A percentile compares a stretch with the other conserved stretches of the same genome.
These are phyloP conservation scores for Eulemur mongoz DNA, from an alignment of 2,797 vertebrate species.

Conservation along the genomic window DNA sequence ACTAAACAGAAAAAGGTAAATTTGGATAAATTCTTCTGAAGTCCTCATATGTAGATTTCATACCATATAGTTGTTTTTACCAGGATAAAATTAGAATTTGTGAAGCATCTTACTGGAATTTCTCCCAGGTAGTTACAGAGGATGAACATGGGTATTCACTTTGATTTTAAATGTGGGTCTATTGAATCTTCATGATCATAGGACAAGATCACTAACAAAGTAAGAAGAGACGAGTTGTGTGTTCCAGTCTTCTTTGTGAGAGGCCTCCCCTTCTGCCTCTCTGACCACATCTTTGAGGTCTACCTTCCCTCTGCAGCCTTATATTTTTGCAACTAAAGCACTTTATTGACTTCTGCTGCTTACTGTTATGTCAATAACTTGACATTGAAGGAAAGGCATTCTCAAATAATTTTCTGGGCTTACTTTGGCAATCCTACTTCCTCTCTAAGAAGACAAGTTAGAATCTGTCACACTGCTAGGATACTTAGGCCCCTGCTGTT, in stretches of 20 bases:
- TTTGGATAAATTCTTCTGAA: neutral
- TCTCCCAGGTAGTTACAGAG: neutral
- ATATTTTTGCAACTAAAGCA: neutral
- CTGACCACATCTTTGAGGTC: neutral
- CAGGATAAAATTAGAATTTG: conserved; percentile 45
- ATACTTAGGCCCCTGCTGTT: neutral
- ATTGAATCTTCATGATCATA: neutral
- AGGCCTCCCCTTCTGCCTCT: neutral
- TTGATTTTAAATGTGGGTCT: conserved; percentile 14
- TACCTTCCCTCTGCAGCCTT: neutral
- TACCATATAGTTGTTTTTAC: neutral
- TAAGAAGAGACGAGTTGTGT: neutral
- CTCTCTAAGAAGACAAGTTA: neutral
- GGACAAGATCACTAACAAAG: neutral
- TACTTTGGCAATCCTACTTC: neutral
- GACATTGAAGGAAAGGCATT: neutral
- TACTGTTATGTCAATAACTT: neutral
- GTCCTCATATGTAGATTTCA: neutral
- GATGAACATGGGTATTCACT: neutral
- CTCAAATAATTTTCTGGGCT: neutral
- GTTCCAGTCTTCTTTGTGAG: neutral
- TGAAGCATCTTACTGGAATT: conserved; percentile 12
- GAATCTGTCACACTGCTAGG: neutral
- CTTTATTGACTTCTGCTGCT: conserved; percentile 31
- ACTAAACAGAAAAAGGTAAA: neutral